Evolutionary conservation across 2,888 invertebrate genomes (phyloP).

Genomic region (Arge pagana): DNA sequence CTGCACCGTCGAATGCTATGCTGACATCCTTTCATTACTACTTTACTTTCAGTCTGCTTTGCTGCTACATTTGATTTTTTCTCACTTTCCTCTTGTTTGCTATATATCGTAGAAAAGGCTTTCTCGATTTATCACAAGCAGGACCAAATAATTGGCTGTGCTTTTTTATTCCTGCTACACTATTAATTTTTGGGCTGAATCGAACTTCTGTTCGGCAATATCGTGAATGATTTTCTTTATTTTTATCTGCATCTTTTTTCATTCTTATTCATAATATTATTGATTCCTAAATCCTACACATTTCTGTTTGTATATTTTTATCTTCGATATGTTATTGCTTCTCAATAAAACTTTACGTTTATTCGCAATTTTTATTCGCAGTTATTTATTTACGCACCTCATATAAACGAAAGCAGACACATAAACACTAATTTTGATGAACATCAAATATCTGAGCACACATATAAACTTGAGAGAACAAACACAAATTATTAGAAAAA

Average conservation of each 20-base stretch:
- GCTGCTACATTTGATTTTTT: constrained; percentile 13
- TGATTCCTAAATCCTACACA: not conserved
- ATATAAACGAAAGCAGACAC: not conserved
- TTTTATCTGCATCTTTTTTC: not conserved
- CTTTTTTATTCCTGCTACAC: no score
- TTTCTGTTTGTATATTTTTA: no score
- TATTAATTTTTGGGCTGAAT: no score
- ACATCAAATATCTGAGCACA: no score
- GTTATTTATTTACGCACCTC: not conserved
- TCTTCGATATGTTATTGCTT: no score
- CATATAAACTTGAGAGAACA: no score
- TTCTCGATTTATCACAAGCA: no score
- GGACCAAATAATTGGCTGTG: no score
- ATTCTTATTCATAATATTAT: not conserved
- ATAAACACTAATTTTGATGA: no score
- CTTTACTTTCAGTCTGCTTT: constrained; percentile 6
- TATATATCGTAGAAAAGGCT: not conserved
- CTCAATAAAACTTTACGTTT: not conserved
- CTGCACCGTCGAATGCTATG: constrained; percentile 18
- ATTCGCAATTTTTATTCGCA: not conserved
- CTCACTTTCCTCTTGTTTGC: not conserved
- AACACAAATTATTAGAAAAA: no score
- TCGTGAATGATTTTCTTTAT: no score
- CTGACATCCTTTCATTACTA: constrained; percentile 23
- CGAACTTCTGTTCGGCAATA: no score